These are phyloP conservation scores for Neolamprologus devosi DNA, from an alignment of 2,113 vertebrate species.

Conservation along the genomic window DNA sequence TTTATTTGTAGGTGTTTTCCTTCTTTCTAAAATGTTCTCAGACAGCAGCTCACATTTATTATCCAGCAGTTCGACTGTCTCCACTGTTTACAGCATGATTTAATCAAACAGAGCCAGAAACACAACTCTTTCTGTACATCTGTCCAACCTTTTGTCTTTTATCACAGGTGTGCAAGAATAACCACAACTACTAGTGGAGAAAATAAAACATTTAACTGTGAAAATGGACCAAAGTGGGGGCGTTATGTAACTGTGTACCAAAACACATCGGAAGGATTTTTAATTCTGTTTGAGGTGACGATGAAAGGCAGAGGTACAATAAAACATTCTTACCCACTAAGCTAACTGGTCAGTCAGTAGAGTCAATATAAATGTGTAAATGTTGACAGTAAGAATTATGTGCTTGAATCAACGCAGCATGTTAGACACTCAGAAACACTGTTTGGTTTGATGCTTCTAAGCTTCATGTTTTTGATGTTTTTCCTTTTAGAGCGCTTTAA, in stretches of 20 bases:
- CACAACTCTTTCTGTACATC: not conserved
- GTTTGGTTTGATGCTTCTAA: not conserved
- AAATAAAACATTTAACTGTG: accelerated
- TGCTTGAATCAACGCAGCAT: accelerated
- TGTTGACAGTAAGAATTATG: too few relatives aligned
- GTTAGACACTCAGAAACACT: not conserved
- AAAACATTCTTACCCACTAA: too few relatives aligned
- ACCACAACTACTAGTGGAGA: accelerated
- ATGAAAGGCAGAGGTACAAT: too few relatives aligned
- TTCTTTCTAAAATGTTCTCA: not conserved
- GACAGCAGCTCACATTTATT: not conserved
- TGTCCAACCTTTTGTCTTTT: not conserved
- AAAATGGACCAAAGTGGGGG: too few relatives aligned
- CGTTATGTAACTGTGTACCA: too few relatives aligned
- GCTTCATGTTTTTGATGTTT: not conserved
- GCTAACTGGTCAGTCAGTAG: too few relatives aligned
- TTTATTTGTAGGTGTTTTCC: not conserved
- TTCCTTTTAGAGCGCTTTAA: not conserved
- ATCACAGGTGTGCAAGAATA: accelerated
- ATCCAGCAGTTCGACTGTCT: not conserved
- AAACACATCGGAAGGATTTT: too few relatives aligned
- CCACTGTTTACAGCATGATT: not conserved
- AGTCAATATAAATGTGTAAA: too few relatives aligned
- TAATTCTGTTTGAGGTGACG: too few relatives aligned
- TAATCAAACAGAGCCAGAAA: not conserved